phyloP scores from a whole-genome alignment of 2,888 invertebrate species.

The Ennomos fuscantarius region DNA sequence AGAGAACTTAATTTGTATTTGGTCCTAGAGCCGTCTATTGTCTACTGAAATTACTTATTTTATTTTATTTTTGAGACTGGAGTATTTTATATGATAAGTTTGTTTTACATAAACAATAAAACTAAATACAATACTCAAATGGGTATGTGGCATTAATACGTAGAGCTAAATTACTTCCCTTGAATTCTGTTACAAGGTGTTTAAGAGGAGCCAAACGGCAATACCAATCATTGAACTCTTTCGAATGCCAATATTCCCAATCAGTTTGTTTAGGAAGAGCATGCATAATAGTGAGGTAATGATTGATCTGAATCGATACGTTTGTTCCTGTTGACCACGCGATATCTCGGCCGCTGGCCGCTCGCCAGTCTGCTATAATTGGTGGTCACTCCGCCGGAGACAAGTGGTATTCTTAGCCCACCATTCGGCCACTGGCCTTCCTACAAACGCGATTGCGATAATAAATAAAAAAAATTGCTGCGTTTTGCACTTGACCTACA shows the following conservation, averaged over 20 bases:
- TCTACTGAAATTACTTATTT: background rate
- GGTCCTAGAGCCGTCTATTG: too few species aligned
- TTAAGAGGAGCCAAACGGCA: conserved; percentile 19
- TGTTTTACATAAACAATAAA: background rate
- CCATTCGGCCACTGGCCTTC: conserved; percentile 81
- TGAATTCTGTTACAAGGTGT: conserved; percentile 31
- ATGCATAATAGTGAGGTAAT: conserved; percentile 44
- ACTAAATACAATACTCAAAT: background rate
- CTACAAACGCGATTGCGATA: conserved; percentile 60
- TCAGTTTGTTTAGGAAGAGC: conserved; percentile 41
- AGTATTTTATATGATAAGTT: too few species aligned
- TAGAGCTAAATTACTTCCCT: conserved; percentile 25
- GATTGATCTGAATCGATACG: conserved; percentile 73
- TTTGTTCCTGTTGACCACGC: conserved; percentile 71
- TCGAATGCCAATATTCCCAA: conserved; percentile 23
- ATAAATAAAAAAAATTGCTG: conserved; percentile 60
- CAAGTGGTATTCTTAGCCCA: conserved; percentile 88
- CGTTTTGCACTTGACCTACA: conserved; percentile 82
- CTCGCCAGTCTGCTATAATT: conserved; percentile 94
- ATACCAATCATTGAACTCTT: conserved; percentile 36
- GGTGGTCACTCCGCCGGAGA: conserved; percentile 89
- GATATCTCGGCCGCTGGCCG: conserved; percentile 86
- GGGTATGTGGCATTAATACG: background rate
- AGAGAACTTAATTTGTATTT: too few species aligned
- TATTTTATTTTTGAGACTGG: too few species aligned